phyloP scores from a whole-genome alignment of 2,888 invertebrate genomes.

The Chymomyza procnemis region DNA sequence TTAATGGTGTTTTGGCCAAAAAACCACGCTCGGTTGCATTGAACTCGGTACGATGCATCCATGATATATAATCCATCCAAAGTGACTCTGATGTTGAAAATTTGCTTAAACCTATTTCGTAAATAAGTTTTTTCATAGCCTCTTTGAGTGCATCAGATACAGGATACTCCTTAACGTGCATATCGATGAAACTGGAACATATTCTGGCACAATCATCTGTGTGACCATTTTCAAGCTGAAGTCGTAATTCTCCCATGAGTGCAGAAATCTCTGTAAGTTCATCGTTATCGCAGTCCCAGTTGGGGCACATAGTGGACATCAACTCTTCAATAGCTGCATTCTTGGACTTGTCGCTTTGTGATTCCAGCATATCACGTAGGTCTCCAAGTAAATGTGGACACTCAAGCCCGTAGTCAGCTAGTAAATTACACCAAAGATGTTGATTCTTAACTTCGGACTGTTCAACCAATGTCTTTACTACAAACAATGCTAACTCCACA shows the following conservation, averaged over 20 bases:
- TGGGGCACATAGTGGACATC: constrained; percentile 22
- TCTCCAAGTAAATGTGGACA: constrained; percentile 28
- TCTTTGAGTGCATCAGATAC: background rate
- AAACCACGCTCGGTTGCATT: constrained; percentile 24
- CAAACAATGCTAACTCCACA: constrained; percentile 36
- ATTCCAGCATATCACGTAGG: background rate
- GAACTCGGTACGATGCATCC: background rate
- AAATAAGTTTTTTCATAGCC: constrained; percentile 32
- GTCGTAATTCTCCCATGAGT: background rate
- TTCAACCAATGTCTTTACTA: constrained; percentile 22
- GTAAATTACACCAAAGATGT: constrained; percentile 36
- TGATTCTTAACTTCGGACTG: background rate
- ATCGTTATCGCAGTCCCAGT: constrained; percentile 23
- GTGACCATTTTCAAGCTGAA: background rate
- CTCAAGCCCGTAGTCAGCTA: constrained; percentile 49
- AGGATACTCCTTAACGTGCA: background rate
- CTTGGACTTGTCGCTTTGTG: background rate
- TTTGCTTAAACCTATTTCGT: constrained; percentile 39
- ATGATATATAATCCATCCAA: constrained; percentile 49
- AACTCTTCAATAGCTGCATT: constrained; percentile 8
- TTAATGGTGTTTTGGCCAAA: constrained; percentile 21
- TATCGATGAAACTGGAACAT: background rate
- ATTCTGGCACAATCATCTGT: background rate
- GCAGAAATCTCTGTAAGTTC: constrained; percentile 6
- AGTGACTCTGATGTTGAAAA: constrained; percentile 27